These are phyloP conservation scores for Oncopeltus fasciatus DNA, from an alignment of 1,140 invertebrate species.

Conservation along the genomic window DNA sequence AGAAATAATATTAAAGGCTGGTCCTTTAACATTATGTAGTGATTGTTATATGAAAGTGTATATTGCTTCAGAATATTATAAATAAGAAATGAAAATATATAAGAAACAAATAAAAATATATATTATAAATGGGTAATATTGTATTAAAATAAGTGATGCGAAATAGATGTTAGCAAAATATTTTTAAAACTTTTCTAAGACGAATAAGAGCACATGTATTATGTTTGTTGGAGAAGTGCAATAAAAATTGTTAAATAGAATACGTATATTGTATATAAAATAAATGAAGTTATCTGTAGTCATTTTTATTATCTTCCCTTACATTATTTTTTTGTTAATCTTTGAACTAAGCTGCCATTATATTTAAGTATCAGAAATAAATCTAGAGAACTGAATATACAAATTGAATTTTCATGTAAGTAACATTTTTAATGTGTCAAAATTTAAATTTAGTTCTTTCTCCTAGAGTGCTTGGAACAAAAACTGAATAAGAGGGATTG, in stretches of 20 bases:
- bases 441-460: too few species aligned
- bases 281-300: too few species aligned
- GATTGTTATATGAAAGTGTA: slow-evolving; percentile 16
- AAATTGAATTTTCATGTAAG: too few species aligned
- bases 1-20: slow-evolving; percentile 17
- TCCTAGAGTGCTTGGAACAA: too few species aligned
- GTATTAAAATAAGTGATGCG: not conserved
- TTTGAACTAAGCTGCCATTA: too few species aligned
- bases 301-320: too few species aligned
- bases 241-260: slow-evolving; percentile 21
- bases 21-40: slow-evolving; percentile 16
- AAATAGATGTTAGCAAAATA: slow-evolving; percentile 18
- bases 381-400: too few species aligned
- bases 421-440: too few species aligned
- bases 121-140: slow-evolving; percentile 8
- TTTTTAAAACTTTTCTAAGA: slow-evolving; percentile 23
- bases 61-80: slow-evolving; percentile 3
- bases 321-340: too few species aligned
- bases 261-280: slow-evolving; percentile 20
- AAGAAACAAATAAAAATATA: slow-evolving; percentile 14
- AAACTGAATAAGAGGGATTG: too few species aligned
- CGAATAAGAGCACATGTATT: slow-evolving; percentile 14
- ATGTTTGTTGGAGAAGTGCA: slow-evolving; percentile 20
- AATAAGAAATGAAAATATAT: not conserved
- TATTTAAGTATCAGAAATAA: too few species aligned